Conservation (phyloP, 2,888 invertebrate species). For the Chrysolina oricalcia region DNA sequence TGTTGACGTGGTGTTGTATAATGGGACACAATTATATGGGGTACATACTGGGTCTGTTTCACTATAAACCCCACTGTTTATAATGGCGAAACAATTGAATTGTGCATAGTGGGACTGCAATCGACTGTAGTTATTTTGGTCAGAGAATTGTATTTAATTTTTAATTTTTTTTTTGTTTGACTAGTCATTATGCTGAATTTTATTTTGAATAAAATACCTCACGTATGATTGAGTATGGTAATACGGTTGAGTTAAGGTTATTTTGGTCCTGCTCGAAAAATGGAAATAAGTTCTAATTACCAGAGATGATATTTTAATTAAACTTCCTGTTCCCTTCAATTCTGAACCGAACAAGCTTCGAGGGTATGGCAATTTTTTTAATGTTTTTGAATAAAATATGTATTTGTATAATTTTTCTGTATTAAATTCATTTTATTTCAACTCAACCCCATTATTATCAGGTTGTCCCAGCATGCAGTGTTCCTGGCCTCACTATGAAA, state of each 20-base stretch:
- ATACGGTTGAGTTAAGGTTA: not conserved
- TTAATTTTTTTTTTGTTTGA: too few species aligned
- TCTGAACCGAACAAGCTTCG: too few species aligned
- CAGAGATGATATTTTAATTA: not conserved
- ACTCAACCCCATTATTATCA: not conserved
- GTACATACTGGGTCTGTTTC: slow-evolving; percentile 20
- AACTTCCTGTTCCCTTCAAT: too few species aligned
- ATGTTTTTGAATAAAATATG: not conserved
- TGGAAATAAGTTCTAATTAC: not conserved
- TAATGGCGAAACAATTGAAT: slow-evolving; percentile 26
- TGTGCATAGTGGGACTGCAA: slow-evolving; percentile 29
- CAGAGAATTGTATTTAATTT: not conserved
- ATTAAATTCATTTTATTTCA: not conserved
- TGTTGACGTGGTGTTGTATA: slow-evolving; percentile 32
- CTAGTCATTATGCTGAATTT: slow-evolving; percentile 1
- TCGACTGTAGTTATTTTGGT: not conserved
- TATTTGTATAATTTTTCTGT: not conserved
- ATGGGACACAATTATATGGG: slow-evolving; percentile 32
- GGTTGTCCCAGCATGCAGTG: slow-evolving; percentile 1
- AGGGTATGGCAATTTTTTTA: too few species aligned
- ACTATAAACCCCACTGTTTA: slow-evolving; percentile 33
- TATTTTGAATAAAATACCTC: slow-evolving; percentile 1
- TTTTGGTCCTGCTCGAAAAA: not conserved
- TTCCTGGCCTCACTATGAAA: not conserved
- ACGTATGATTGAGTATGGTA: not conserved